Evolutionary conservation across 2,888 invertebrate genomes (phyloP).

Genomic region (Dorcus hopei): DNA sequence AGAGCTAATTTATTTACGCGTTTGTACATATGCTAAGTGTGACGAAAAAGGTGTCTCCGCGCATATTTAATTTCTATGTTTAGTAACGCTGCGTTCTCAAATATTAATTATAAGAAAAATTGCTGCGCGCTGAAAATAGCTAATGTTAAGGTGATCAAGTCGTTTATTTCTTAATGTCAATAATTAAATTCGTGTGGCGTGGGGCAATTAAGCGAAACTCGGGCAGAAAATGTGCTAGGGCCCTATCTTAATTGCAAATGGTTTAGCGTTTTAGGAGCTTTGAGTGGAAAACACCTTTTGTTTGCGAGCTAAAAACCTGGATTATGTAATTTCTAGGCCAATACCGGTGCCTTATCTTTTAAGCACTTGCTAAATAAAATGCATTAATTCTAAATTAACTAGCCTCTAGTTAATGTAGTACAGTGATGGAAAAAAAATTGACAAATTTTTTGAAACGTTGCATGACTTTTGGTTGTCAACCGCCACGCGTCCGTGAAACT

Average conservation of each 20-base stretch:
- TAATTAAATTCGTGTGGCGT: not conserved
- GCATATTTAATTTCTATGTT: conserved; percentile 7
- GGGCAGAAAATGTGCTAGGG: conserved; percentile 10
- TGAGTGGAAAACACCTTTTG: conserved; percentile 9
- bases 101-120: conserved; percentile 8
- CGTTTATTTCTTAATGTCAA: not conserved
- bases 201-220: not conserved
- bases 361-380: too few species aligned
- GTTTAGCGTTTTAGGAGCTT: conserved; percentile 8
- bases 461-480: too few species aligned
- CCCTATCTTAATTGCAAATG: conserved; percentile 8
- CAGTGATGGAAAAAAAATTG: too few species aligned
- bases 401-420: too few species aligned
- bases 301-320: conserved; percentile 17
- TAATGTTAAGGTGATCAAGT: conserved; percentile 17
- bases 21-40: not conserved
- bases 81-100: conserved; percentile 12
- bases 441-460: too few species aligned
- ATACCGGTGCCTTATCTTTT: conserved; percentile 1
- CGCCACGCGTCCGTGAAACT: too few species aligned
- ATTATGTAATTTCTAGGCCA: conserved; percentile 20
- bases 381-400: too few species aligned
- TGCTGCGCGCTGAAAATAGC: conserved; percentile 11
- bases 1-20: not conserved
- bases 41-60: not conserved